phyloP scores from a whole-genome alignment of 2,888 invertebrate genomes.

The Galerucella calmariensis region DNA sequence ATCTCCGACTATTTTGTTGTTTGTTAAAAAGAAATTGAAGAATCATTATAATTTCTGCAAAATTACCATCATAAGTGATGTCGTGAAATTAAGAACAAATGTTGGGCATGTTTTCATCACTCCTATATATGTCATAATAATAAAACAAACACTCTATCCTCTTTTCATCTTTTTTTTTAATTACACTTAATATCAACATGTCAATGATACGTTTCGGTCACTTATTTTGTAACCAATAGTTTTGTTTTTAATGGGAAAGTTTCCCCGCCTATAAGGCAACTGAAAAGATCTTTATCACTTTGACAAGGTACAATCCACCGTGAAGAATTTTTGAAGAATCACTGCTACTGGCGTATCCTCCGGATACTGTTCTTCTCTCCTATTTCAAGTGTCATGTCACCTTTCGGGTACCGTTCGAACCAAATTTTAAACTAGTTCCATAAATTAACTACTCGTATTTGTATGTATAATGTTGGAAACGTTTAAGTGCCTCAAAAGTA shows the following conservation, averaged over 20 bases:
- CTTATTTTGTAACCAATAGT: neutral
- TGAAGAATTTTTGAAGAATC: conserved; percentile 31
- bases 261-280: conserved; percentile 6
- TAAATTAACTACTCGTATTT: conserved; percentile 11
- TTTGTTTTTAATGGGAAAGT: neutral
- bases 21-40: too few species aligned
- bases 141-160: neutral
- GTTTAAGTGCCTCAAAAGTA: neutral
- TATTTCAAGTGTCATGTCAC: conserved; percentile 29
- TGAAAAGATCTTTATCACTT: conserved; percentile 28
- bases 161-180: neutral
- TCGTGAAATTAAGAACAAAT: too few species aligned
- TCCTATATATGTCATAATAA: too few species aligned
- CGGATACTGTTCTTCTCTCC: conserved; percentile 4
- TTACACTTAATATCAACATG: neutral
- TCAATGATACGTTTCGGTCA: neutral
- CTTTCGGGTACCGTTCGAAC: conserved; percentile 25
- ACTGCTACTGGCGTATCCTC: conserved; percentile 23
- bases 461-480: neutral
- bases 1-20: too few species aligned
- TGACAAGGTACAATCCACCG: conserved; percentile 28
- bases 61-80: too few species aligned
- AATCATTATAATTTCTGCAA: too few species aligned
- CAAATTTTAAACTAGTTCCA: conserved; percentile 24
- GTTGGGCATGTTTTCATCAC: too few species aligned